Conservation (phyloP, 2,888 invertebrate genomes). For the Polyploca ridens region DNA sequence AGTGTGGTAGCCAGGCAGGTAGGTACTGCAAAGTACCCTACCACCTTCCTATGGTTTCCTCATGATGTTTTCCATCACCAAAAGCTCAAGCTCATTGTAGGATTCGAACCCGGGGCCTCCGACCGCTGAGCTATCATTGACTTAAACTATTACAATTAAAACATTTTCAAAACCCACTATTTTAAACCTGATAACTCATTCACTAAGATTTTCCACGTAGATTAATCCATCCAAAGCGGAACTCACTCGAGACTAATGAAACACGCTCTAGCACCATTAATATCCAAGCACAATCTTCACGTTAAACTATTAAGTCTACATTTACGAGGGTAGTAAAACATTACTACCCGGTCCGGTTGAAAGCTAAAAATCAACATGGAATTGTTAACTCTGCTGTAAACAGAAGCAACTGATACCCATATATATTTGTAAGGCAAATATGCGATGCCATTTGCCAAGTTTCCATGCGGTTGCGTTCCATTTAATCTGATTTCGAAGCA, state of each 20-base stretch:
- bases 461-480: conserved; percentile 43
- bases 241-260: conserved; percentile 4
- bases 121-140: background rate
- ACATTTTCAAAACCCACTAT: background rate
- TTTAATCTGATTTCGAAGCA: conserved; percentile 20
- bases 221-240: background rate
- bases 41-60: no score
- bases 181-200: background rate
- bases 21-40: no score
- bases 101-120: no score
- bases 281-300: conserved; percentile 5
- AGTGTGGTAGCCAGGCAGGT: no score
- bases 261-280: conserved; percentile 4
- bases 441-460: conserved; percentile 51
- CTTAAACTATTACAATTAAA: background rate
- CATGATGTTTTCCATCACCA: no score
- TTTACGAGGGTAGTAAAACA: conserved; percentile 3
- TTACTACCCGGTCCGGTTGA: background rate
- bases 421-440: conserved; percentile 51
- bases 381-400: background rate
- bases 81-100: no score
- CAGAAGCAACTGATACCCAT: conserved; percentile 15
- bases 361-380: conserved; percentile 7
- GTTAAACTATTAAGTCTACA: conserved; percentile 8
- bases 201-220: background rate